Percentiles rank a stretch among this genome's conserved stretches.
phyloP scores from a whole-genome alignment of 2,113 vertebrate species.

The Brienomyrus brachyistius region DNA sequence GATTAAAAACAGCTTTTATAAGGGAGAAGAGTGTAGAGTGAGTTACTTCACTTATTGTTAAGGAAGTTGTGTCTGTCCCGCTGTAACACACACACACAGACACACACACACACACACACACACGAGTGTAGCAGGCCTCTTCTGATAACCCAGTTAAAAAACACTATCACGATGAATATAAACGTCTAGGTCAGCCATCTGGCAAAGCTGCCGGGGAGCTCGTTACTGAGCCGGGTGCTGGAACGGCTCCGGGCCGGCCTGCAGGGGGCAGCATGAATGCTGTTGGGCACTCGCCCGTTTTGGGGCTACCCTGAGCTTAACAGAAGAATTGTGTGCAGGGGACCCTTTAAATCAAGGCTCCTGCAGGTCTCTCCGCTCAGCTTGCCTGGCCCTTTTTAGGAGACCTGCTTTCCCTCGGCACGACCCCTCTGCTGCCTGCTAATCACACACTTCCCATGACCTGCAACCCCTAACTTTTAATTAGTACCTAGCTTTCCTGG shows the following conservation, averaged over 20 bases:
- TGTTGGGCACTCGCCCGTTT: neutral
- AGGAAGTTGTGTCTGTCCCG: neutral
- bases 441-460: neutral
- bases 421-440: neutral
- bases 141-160: neutral
- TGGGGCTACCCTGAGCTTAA: neutral
- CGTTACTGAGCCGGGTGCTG: neutral
- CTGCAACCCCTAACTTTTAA: neutral
- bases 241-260: neutral
- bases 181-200: neutral
- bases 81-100: neutral
- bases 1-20: neutral
- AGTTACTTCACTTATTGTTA: neutral
- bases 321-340: neutral
- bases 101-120: too few relatives aligned
- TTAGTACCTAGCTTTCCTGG: neutral
- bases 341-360: neutral
- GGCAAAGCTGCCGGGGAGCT: neutral
- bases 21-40: neutral
- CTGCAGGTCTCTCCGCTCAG: neutral
- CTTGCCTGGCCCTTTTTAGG: neutral
- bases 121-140: neutral
- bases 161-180: neutral
- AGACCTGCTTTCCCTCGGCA: neutral
- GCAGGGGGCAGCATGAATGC: neutral